These are phyloP conservation scores for Arenicola marina DNA, from an alignment of 2,888 invertebrate species.

Conservation along the genomic window DNA sequence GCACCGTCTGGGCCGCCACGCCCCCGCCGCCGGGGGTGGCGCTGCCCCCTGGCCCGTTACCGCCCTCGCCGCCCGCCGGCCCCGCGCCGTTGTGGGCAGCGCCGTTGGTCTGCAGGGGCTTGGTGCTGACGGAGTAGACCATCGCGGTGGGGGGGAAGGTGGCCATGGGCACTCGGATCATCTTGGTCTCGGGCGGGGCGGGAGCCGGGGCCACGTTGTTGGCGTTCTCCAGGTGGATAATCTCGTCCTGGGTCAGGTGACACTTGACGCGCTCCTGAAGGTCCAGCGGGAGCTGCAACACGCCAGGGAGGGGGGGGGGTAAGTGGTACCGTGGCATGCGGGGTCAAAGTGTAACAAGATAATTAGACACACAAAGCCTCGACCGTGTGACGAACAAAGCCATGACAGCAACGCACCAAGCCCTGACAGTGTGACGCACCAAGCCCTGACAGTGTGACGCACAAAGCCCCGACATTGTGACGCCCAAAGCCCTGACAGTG, in stretches of 20 bases:
- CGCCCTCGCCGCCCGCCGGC: not conserved
- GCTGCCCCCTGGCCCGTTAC: not conserved
- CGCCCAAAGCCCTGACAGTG: too few species aligned
- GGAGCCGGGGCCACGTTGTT: not conserved
- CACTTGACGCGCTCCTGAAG: constrained; percentile 81
- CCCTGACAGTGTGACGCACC: too few species aligned
- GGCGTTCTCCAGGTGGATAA: constrained; percentile 42
- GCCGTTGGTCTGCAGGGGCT: not conserved
- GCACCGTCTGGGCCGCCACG: constrained; percentile 42
- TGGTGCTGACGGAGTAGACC: constrained; percentile 66
- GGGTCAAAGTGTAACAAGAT: too few species aligned
- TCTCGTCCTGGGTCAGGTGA: constrained; percentile 57
- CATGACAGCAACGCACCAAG: too few species aligned
- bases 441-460: too few species aligned
- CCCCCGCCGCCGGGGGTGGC: not conserved
- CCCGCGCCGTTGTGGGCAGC: not conserved
- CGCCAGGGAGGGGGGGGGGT: too few species aligned
- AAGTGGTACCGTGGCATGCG: too few species aligned
- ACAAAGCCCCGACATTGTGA: too few species aligned
- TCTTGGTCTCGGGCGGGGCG: constrained; percentile 48
- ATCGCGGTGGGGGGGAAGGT: constrained; percentile 85
- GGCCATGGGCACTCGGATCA: constrained; percentile 76
- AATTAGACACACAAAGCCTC: too few species aligned
- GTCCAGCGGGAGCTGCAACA: constrained; percentile 80
- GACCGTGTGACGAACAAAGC: too few species aligned